A percentile compares a stretch with the other conserved stretches of the same genome.
Evolutionary conservation across 1,140 invertebrate genomes (phyloP).

Genomic region (Apis florea): DNA sequence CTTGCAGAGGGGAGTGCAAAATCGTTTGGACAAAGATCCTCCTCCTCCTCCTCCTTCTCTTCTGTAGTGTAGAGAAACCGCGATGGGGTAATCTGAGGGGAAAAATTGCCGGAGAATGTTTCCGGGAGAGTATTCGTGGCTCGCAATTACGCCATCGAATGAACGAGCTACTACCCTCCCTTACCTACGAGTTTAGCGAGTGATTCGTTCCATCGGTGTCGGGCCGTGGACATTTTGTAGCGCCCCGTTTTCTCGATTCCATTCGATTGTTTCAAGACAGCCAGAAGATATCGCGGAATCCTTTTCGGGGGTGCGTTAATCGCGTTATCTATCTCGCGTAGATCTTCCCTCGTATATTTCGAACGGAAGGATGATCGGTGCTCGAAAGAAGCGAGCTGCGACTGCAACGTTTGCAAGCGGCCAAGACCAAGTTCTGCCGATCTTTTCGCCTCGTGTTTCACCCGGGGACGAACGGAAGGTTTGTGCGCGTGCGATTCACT

Average conservation of each 20-base stretch:
- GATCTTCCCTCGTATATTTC: too few species aligned
- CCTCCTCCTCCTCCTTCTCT: too few species aligned
- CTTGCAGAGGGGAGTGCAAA: neutral
- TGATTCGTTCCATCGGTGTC: neutral
- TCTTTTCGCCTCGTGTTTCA: too few species aligned
- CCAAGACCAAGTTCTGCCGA: too few species aligned
- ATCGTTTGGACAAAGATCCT: slow-evolving; percentile 2
- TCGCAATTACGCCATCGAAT: slow-evolving; percentile 39
- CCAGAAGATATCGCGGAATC: too few species aligned
- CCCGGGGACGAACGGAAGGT: too few species aligned
- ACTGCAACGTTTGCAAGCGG: too few species aligned
- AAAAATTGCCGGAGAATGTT: slow-evolving; percentile 22
- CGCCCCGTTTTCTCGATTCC: neutral
- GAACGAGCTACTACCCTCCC: neutral
- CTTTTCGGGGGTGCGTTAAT: too few species aligned
- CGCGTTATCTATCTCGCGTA: too few species aligned
- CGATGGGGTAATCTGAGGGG: slow-evolving; percentile 14
- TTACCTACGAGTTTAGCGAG: neutral
- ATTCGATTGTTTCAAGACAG: neutral
- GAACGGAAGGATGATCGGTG: too few species aligned
- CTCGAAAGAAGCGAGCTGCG: slow-evolving; percentile 62
- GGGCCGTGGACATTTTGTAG: neutral
- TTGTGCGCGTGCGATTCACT: too few species aligned
- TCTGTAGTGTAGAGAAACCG: neutral
- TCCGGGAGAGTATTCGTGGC: slow-evolving; percentile 21